A percentile compares a stretch with the other conserved stretches of the same genome.
Evolutionary conservation across 2,113 vertebrate genomes (phyloP).

Genomic region (Anguilla japonica): DNA sequence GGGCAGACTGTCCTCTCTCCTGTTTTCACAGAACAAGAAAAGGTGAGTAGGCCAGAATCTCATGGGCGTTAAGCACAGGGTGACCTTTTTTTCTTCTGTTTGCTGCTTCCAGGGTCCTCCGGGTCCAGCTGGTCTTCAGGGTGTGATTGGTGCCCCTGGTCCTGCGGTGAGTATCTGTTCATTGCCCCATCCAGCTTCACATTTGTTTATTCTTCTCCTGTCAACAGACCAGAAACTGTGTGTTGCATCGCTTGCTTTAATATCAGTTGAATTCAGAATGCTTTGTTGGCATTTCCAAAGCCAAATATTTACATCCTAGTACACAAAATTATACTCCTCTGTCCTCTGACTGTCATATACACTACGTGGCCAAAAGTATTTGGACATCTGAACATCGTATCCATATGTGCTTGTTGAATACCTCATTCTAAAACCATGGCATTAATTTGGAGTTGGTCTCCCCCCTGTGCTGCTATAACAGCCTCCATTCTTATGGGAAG

Average conservation of each 20-base stretch:
- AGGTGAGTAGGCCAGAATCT: not conserved
- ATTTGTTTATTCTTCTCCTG: not conserved
- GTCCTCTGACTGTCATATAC: not conserved
- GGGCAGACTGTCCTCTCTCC: too few relatives aligned
- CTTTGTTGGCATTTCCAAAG: not conserved
- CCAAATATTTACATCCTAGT: not conserved
- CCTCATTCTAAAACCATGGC: too few relatives aligned
- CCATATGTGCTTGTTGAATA: not conserved
- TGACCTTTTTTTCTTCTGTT: not conserved
- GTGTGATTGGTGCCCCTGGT: conserved; percentile 91
- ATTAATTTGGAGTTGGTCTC: too few relatives aligned
- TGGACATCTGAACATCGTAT: not conserved
- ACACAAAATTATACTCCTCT: not conserved
- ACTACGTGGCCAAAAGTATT: not conserved
- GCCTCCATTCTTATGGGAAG: too few relatives aligned
- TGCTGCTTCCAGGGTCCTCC: conserved; percentile 81
- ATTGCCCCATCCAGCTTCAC: not conserved
- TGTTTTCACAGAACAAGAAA: too few relatives aligned
- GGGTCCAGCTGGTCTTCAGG: conserved; percentile 87
- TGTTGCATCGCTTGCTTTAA: too few relatives aligned
- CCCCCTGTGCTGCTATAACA: too few relatives aligned
- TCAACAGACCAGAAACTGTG: not conserved
- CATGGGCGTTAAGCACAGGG: not conserved
- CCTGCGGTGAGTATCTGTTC: conserved; percentile 86
- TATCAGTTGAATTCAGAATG: too few relatives aligned